Conservation (phyloP, 1,140 invertebrate species). For the Drosophila pandora region DNA sequence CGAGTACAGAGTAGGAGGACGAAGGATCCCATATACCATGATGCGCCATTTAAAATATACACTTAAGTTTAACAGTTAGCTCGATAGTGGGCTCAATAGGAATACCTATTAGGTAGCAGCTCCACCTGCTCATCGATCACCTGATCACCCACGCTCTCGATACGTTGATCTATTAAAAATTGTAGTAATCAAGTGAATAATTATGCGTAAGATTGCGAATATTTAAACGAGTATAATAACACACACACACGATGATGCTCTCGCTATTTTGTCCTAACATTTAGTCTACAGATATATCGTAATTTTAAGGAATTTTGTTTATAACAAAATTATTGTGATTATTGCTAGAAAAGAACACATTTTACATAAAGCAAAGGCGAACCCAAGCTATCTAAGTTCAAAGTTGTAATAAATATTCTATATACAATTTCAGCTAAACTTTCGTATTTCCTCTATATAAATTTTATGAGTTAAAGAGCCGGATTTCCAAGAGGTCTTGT, state of each 20-base stretch:
- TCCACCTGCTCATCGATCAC: too few species aligned
- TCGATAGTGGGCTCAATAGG: conserved; percentile 42
- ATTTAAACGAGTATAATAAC: conserved; percentile 39
- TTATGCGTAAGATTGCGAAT: conserved; percentile 29
- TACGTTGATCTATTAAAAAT: conserved; percentile 67
- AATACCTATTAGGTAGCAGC: conserved; percentile 10
- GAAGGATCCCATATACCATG: conserved; percentile 41
- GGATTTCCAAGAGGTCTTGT: not conserved
- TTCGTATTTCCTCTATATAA: not conserved
- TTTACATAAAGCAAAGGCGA: conserved; percentile 73
- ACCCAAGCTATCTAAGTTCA: conserved; percentile 74
- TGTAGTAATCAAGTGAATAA: conserved; percentile 70
- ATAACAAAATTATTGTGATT: conserved; percentile 83
- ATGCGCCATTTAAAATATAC: conserved; percentile 79
- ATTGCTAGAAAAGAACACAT: conserved; percentile 82
- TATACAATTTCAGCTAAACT: conserved; percentile 45
- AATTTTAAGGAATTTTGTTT: conserved; percentile 81
- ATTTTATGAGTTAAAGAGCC: not conserved
- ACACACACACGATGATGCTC: conserved; percentile 49
- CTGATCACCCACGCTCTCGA: conserved; percentile 55
- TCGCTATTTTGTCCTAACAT: conserved; percentile 79
- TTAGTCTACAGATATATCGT: conserved; percentile 76
- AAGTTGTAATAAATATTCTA: conserved; percentile 78
- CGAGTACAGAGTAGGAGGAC: conserved; percentile 5
- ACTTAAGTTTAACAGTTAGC: conserved; percentile 68